Evolutionary conservation across 2,113 vertebrate species (phyloP).

Genomic region (Clarias batrachus): DNA sequence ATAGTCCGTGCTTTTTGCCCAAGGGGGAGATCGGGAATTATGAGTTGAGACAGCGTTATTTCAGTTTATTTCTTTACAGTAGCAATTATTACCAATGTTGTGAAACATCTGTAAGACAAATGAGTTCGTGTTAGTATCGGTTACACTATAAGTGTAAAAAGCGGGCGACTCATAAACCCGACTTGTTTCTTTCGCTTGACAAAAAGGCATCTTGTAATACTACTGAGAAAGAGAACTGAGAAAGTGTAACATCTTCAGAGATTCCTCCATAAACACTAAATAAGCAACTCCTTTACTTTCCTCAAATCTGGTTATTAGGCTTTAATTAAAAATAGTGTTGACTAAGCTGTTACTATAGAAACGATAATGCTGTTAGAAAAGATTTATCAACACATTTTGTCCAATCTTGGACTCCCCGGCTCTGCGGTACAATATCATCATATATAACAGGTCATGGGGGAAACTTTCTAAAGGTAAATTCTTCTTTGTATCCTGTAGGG

Average conservation of each 20-base stretch:
- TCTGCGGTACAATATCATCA: neutral
- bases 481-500: neutral
- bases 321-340: neutral
- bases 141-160: neutral
- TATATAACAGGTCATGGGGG: neutral
- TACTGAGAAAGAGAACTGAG: neutral
- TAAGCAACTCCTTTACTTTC: neutral
- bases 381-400: neutral
- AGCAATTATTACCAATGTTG: neutral
- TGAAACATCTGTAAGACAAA: neutral
- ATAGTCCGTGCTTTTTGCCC: neutral
- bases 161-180: neutral
- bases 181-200: neutral
- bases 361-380: neutral
- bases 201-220: neutral
- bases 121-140: neutral
- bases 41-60: neutral
- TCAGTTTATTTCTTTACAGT: neutral
- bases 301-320: neutral
- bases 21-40: neutral
- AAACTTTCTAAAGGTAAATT: neutral
- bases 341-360: neutral
- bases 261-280: neutral
- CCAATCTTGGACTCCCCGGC: neutral
- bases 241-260: neutral